These are phyloP conservation scores for Colletes collaris DNA, from an alignment of 2,888 invertebrate species.

Conservation along the genomic window DNA sequence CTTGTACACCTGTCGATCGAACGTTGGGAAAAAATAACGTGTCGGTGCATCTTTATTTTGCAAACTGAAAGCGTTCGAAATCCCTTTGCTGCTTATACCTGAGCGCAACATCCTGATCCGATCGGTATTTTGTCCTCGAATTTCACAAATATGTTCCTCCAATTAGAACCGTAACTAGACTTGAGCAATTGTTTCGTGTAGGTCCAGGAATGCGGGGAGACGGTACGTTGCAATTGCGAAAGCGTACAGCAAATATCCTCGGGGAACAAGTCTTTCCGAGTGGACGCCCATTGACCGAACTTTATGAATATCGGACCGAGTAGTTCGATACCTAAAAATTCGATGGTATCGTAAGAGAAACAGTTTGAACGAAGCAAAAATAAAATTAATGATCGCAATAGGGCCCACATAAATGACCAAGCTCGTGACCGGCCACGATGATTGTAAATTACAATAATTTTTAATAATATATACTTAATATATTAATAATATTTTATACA, in stretches of 20 bases:
- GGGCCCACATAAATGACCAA: too few relatives aligned
- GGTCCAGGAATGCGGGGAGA: conserved; percentile 80
- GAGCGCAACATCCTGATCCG: conserved; percentile 85
- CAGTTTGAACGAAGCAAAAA: too few relatives aligned
- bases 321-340: conserved; percentile 75
- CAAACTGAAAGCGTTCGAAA: not conserved
- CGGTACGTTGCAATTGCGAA: conserved; percentile 78
- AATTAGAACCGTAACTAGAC: conserved; percentile 79
- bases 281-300: conserved; percentile 84
- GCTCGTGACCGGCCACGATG: too few relatives aligned
- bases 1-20: conserved; percentile 75
- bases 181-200: conserved; percentile 78
- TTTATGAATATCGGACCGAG: conserved; percentile 84
- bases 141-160: conserved; percentile 79
- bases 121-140: conserved; percentile 81
- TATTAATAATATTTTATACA: too few relatives aligned
- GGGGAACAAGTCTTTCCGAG: conserved; percentile 83
- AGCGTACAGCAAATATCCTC: conserved; percentile 82
- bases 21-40: not conserved
- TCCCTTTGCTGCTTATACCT: conserved; percentile 73
- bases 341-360: too few relatives aligned
- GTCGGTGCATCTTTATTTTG: too few relatives aligned
- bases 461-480: too few relatives aligned
- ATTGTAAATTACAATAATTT: too few relatives aligned
- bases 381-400: too few relatives aligned